These are phyloP conservation scores for Lampropteryx suffumata DNA, from an alignment of 2,888 invertebrate genomes.

Conservation along the genomic window DNA sequence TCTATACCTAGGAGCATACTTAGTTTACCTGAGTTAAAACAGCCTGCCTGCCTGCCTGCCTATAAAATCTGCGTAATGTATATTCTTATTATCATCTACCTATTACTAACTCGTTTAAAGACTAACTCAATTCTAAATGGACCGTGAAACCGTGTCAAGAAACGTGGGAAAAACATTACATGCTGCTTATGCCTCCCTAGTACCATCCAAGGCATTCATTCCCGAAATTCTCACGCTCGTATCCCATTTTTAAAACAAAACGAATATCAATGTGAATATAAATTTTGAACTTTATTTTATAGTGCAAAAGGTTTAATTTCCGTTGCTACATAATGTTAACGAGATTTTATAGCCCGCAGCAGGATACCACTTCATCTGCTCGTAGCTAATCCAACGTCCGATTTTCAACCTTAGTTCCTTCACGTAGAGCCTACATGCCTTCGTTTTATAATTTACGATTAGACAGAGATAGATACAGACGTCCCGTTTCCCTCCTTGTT, in stretches of 20 bases:
- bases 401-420: slow-evolving; percentile 28
- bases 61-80: no score
- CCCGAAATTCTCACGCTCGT: slow-evolving; percentile 81
- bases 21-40: no score
- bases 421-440: slow-evolving; percentile 19
- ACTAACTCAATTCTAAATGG: slow-evolving; percentile 21
- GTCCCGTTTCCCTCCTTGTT: slow-evolving; percentile 71
- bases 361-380: slow-evolving; percentile 49
- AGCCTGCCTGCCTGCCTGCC: no score
- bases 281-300: slow-evolving; percentile 34
- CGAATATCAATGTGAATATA: slow-evolving; percentile 39
- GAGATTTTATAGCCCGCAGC: slow-evolving; percentile 43
- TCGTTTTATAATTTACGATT: slow-evolving; percentile 10
- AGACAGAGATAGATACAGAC: slow-evolving; percentile 45
- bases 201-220: slow-evolving; percentile 76
- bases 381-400: slow-evolving; percentile 37
- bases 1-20: no score
- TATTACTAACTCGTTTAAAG: background rate
- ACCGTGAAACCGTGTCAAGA: slow-evolving; percentile 47
- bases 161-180: slow-evolving; percentile 63
- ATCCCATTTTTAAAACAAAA: slow-evolving; percentile 67
- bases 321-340: slow-evolving; percentile 28
- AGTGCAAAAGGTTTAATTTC: slow-evolving; percentile 33
- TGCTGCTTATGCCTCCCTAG: slow-evolving; percentile 59
- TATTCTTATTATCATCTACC: no score